phyloP scores from a whole-genome alignment of 1,140 invertebrate genomes.

The Trichonephila clavipes region DNA sequence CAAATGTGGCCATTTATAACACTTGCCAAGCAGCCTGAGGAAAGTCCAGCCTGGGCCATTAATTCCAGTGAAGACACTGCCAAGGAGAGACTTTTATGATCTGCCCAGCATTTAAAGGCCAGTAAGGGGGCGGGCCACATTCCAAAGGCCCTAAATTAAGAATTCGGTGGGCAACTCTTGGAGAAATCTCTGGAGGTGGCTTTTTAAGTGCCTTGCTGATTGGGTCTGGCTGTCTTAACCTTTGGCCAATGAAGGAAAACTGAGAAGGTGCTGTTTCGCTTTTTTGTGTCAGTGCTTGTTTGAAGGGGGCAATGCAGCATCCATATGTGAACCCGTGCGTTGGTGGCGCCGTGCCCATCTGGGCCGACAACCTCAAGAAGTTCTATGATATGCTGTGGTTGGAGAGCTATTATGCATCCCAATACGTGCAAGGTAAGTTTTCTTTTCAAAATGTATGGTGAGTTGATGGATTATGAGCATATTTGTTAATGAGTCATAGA shows the following conservation, averaged over 20 bases:
- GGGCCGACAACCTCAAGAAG: slow-evolving; percentile 66
- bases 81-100: slow-evolving; percentile 70
- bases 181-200: slow-evolving; percentile 26
- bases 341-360: slow-evolving; percentile 32
- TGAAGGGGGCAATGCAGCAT: slow-evolving; percentile 69
- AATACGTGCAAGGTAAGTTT: slow-evolving; percentile 56
- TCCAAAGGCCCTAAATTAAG: slow-evolving; percentile 40
- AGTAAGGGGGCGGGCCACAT: slow-evolving; percentile 4
- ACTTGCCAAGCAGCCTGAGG: slow-evolving; percentile 36
- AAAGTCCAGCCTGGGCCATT: slow-evolving; percentile 15
- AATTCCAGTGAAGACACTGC: slow-evolving; percentile 63
- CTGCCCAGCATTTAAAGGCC: slow-evolving; percentile 69
- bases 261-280: slow-evolving; percentile 33
- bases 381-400: slow-evolving; percentile 62
- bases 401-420: slow-evolving; percentile 60
- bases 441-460: no score
- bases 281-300: slow-evolving; percentile 53
- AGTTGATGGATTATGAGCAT: no score
- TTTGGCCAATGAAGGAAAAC: slow-evolving; percentile 75
- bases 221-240: slow-evolving; percentile 71
- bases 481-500: no score
- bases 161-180: neutral
- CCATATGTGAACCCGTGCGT: slow-evolving; percentile 46
- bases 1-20: slow-evolving; percentile 61
- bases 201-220: slow-evolving; percentile 71